Percentiles rank a stretch among this genome's conserved stretches.
Conservation (phyloP, 1,140 invertebrate species). For the Metopolophium dirhodum region DNA sequence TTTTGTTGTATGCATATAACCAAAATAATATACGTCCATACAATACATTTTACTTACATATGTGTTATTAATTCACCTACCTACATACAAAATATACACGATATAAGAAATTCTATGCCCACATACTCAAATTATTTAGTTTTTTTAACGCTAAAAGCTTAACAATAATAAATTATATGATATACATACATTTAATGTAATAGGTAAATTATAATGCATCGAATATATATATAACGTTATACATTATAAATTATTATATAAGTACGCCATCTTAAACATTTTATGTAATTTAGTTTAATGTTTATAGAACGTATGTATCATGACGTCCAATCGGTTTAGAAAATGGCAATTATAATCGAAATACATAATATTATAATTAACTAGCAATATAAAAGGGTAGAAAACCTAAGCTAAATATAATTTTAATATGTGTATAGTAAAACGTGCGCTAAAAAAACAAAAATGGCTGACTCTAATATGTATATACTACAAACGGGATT, state of each 20-base stretch:
- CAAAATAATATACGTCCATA: too few relatives aligned
- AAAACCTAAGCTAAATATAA: background rate
- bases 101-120: background rate
- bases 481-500: background rate
- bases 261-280: background rate
- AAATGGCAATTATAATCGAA: background rate
- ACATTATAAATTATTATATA: background rate
- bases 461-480: background rate
- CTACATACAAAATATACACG: too few relatives aligned
- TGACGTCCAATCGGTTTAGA: constrained; percentile 3
- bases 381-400: background rate
- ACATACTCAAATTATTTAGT: too few relatives aligned
- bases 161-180: background rate
- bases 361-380: constrained; percentile 33
- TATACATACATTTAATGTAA: background rate
- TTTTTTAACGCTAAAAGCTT: background rate
- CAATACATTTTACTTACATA: too few relatives aligned
- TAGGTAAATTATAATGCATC: background rate
- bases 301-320: background rate
- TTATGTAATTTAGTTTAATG: background rate
- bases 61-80: too few relatives aligned
- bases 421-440: background rate
- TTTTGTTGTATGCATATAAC: too few relatives aligned
- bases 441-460: background rate
- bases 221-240: background rate